Base-by-base conservation (phyloP, 1,140 invertebrate genomes). In the Spodoptera frugiperda region DNA sequence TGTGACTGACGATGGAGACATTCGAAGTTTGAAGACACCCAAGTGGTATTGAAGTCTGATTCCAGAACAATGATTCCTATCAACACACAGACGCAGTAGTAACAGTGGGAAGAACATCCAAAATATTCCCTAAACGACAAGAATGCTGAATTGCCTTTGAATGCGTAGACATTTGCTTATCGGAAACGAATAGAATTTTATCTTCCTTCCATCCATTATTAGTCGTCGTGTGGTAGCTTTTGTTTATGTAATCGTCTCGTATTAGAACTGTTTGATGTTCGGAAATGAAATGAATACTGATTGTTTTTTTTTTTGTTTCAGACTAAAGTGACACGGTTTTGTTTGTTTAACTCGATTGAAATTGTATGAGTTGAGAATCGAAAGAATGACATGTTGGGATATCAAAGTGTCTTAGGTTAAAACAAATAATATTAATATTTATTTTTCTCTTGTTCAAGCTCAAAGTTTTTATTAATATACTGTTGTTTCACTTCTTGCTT, bases 141-240 rank as follows among this genome's bases (percentile, higher is more conserved):
- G 15, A 63, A 46, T 65, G 61, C 61, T 65, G 61, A 65, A 48
- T 65, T 48, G 61, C 57, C n/a, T n/a, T 15, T n/a, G 46, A 46
- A 65, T 44, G 49, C 65, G 6, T 51, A 30, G 46, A 30, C 65
- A 51, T 68, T 68, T 51, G 39, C 65, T 51, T 68, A 68, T 68
- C 65, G 65, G 65, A 68, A 68, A 68, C 65, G 19, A 68, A 68
- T 68, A 68, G 46, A 68, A 68, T 68, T 68, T 68, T 68, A 68
- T 68, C 15, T 17, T 30, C 25, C 4, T 49, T n/a, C 10, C 39
- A 33, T 12, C 30, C 57, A 15, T 39, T 61, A 65, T 68, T 15
- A 51, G 6, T 15, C 14, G 65, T 10, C 30, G 9, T 51, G 46
- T 33, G 63, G 30, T 44, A 39, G 21, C 59, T 67, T 65, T 67